phyloP scores from a whole-genome alignment of 2,888 invertebrate genomes.

The Apocheima hispidaria region DNA sequence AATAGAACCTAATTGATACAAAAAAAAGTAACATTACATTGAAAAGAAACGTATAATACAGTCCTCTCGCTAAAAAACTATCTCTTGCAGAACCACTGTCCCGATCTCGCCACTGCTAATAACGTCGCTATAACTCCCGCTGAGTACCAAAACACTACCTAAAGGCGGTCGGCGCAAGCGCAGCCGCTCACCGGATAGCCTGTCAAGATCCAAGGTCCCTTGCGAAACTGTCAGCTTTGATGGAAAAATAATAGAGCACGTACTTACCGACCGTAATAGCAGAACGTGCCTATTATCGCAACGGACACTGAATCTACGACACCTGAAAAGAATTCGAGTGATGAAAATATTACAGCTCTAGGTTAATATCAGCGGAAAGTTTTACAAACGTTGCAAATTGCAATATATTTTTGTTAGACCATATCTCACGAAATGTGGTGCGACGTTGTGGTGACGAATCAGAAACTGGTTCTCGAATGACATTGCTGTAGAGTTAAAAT shows the following conservation, averaged over 20 bases:
- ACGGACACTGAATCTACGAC: constrained; percentile 45
- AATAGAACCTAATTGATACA: background rate
- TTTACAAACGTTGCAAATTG: too few relatives aligned
- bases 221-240: constrained; percentile 64
- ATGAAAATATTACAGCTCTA: constrained; percentile 32
- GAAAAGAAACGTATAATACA: too few relatives aligned
- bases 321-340: constrained; percentile 25
- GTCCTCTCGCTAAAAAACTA: too few relatives aligned
- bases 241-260: constrained; percentile 72
- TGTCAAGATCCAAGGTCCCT: constrained; percentile 37
- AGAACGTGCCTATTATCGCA: constrained; percentile 56
- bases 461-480: too few relatives aligned
- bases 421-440: too few relatives aligned
- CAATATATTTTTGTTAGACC: too few relatives aligned
- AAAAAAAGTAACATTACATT: too few relatives aligned
- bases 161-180: constrained; percentile 6
- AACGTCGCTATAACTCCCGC: too few relatives aligned
- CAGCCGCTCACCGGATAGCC: constrained; percentile 35
- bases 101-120: background rate
- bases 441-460: too few relatives aligned
- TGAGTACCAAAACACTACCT: background rate
- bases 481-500: too few relatives aligned
- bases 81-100: background rate
- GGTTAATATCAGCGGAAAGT: too few relatives aligned
- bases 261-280: constrained; percentile 58